A percentile compares a stretch with the other conserved stretches of the same genome.
Evolutionary conservation across 2,113 vertebrate species (phyloP).

Genomic region (Cyanocitta stelleri): DNA sequence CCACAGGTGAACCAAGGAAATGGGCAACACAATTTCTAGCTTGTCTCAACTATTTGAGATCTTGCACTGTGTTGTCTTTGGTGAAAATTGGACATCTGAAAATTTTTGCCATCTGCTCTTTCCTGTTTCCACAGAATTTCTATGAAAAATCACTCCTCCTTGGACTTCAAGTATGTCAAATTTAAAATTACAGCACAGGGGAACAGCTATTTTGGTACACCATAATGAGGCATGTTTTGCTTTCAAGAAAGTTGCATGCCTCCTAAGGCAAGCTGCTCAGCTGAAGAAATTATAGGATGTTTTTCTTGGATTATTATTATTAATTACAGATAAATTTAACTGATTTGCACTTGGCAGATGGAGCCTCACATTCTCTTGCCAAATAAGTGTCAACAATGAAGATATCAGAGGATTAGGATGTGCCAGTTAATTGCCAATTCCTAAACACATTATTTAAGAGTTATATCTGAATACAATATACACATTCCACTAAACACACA

Average conservation of each 20-base stretch:
- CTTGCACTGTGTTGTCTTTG: not conserved
- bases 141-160: not conserved
- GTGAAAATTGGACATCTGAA: not conserved
- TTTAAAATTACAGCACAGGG: not conserved
- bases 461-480: not conserved
- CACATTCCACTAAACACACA: not conserved
- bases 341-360: slow-evolving; percentile 27
- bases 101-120: not conserved
- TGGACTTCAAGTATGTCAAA: not conserved
- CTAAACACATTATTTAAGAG: not conserved
- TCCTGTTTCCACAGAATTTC: not conserved
- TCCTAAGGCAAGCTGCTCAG: not conserved
- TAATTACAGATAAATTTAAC: slow-evolving; percentile 18
- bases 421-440: not conserved
- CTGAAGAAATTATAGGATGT: not conserved
- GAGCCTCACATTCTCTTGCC: not conserved
- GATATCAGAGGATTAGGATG: not conserved
- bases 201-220: not conserved
- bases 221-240: not conserved
- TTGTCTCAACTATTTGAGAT: not conserved
- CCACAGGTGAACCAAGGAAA: not conserved
- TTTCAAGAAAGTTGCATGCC: not conserved
- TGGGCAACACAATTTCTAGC: accelerated
- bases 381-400: not conserved
- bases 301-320: slow-evolving; percentile 2